A percentile compares a stretch with the other conserved stretches of the same genome.
phyloP scores from a whole-genome alignment of 2,888 invertebrate genomes.

The Ophioninae sp. region DNA sequence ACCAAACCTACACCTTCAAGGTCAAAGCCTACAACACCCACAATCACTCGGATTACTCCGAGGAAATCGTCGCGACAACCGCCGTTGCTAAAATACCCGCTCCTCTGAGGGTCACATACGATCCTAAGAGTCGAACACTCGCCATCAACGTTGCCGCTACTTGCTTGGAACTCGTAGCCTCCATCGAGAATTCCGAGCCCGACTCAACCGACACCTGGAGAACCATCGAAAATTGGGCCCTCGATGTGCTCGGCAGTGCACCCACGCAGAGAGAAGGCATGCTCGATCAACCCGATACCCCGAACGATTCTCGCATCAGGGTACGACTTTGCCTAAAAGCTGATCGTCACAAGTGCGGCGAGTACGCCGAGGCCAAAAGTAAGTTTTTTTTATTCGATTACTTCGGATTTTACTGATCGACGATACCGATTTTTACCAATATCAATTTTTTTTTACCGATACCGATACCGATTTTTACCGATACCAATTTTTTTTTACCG shows the following conservation, averaged over 20 bases:
- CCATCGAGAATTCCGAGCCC: constrained; percentile 87
- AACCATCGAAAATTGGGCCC: constrained; percentile 87
- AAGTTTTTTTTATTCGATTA: constrained; percentile 80
- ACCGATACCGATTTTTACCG: too few species aligned
- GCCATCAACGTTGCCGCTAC: constrained; percentile 91
- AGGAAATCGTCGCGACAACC: constrained; percentile 90
- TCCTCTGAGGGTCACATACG: constrained; percentile 91
- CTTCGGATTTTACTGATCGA: background rate
- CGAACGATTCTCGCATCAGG: constrained; percentile 85
- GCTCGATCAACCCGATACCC: constrained; percentile 84
- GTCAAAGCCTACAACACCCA: constrained; percentile 94
- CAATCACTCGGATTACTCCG: constrained; percentile 93
- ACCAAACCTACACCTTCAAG: constrained; percentile 93
- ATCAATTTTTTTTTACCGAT: too few species aligned
- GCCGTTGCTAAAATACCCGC: constrained; percentile 92
- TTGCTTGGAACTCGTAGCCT: constrained; percentile 89
- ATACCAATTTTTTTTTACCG: too few species aligned
- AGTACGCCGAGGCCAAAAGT: constrained; percentile 92
- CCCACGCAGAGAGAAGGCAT: constrained; percentile 88
- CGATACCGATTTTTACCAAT: too few species aligned
- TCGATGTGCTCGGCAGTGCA: constrained; percentile 87
- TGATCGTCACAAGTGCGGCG: constrained; percentile 91
- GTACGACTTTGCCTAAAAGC: constrained; percentile 91
- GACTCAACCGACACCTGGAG: constrained; percentile 84
- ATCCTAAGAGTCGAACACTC: constrained; percentile 88